Evolutionary conservation across 2,888 invertebrate species (phyloP), one percentile per base, ranked within the genome.

Genomic region (Drosophila formosana): DNA sequence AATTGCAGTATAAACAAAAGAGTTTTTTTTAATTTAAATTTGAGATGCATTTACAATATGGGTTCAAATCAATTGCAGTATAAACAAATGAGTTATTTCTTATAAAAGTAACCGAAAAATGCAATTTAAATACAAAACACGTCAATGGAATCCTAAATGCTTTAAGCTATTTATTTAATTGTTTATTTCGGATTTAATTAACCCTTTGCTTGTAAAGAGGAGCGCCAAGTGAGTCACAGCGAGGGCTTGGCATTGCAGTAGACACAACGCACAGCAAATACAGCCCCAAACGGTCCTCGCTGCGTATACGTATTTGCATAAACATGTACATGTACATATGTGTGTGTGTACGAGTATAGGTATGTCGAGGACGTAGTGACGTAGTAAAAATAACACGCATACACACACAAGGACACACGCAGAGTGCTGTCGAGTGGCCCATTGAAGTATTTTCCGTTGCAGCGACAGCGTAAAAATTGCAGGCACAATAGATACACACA

Each of bases 401-500:
- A 46, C 13, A 58, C 55, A 63, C 45, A 43, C 45, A 43, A 6
- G 47, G 13, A n/a, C 11, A 25, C 45, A 41, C 23, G 49, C 61
- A 55, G 63, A 58, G 65, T 56, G 68, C 46, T 72, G 53, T 73
- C 69, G 68, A 81, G 79, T 68, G 72, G 26, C 66, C 66, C 76
- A 88, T 88, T 88, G 82, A 82, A 79, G 72, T 46, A 57, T 63
- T 62, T 66, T 71, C 64, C 51, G 65, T 57, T 85, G 86, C 88
- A 86, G 71, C 66, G 85, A 79, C 83, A 88, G 86, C 85, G 79
- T 78, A 75, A 82, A 84, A 88, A 75, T 66, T 80, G 75, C 77
- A 84, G 71, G 63, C 50, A 81, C 83, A 80, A 86, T 68, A 64
- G 72, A 73, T 75, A 80, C 61, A 52, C 41, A 64, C 51, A 68